phyloP scores from a whole-genome alignment of 2,113 vertebrate genomes.

The Chlorodrepanis virens region DNA sequence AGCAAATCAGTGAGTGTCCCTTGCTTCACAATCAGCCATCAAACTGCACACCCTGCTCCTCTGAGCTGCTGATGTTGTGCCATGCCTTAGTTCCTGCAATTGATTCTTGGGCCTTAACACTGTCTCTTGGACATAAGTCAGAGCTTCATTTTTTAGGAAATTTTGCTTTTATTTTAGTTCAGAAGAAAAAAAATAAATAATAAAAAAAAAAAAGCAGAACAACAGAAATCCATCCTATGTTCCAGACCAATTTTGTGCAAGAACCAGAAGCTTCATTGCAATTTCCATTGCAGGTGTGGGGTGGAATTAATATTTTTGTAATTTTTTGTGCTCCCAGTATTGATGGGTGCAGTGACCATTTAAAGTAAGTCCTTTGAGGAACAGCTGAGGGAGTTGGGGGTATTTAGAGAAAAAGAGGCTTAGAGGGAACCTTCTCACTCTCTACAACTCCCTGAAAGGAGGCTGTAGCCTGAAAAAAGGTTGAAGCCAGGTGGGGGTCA shows the following conservation, averaged over 20 bases:
- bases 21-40: neutral
- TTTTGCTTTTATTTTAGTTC: neutral
- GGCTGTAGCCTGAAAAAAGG: neutral
- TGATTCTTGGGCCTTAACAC: neutral
- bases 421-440: accelerated
- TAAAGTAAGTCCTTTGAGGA: neutral
- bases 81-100: neutral
- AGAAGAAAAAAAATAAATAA: neutral
- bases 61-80: neutral
- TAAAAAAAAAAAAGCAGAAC: neutral
- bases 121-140: neutral
- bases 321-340: neutral
- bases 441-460: neutral
- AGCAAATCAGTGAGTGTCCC: neutral
- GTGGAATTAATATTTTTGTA: neutral
- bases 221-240: neutral
- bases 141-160: neutral
- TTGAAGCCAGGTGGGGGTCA: no score
- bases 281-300: neutral
- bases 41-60: neutral
- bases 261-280: neutral
- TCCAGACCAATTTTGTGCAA: neutral
- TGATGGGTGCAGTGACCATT: neutral
- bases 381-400: neutral
- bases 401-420: neutral